Evolutionary conservation across 2,113 vertebrate genomes (phyloP), one percentile per base, ranked within the genome.

Genomic region (Nesogale talazaci): DNA sequence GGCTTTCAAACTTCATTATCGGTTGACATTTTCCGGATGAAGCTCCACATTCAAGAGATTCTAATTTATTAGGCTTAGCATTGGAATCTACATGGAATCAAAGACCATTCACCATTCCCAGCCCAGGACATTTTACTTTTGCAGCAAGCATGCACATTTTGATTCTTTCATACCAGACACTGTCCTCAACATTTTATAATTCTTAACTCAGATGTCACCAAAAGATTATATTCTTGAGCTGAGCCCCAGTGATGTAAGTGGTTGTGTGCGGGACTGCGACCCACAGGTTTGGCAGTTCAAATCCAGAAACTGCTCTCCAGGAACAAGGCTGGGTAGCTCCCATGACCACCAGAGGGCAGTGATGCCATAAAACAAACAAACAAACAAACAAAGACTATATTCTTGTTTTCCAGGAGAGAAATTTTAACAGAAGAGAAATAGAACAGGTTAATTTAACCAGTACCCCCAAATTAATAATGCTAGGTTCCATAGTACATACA

Each of bases 11-110:
- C 7, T 42, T 83, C 16, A 76, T 70, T 90, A 52, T 83, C n/a
- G 83, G 77, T 83, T 90, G 63, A 42, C 93, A 89, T 89, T 91
- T 77, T 61, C 83, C 78, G 16, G 81, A 90, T 77, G 89, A 85
- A 75, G 93, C 23, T 17, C 29, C 0, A 46, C 8, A 42, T 70
- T 86, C 57, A 65, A 61, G 40, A 84, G 31, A 91, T 89, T 94
- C 22, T 78, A 7, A 46, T 83, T 72, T 10, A 83, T 94, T 87
- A 36, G n/a, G 42, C 69, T 31, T 80, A 38, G 75, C 46, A 9
- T 4, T 81, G 46, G 92, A 78, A 82, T 10, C 3, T 27, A n/a
- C 3, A 40, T n/a, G 46, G 3, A 63, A 16, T 65, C 34, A 86
- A 83, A 22, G 3, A 23, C 16, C 67, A 34, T 19, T 34, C 16